A percentile compares a stretch with the other conserved stretches of the same genome.
Evolutionary conservation across 2,888 invertebrate species (phyloP).

Genomic region (Linnaemya tessellans): DNA sequence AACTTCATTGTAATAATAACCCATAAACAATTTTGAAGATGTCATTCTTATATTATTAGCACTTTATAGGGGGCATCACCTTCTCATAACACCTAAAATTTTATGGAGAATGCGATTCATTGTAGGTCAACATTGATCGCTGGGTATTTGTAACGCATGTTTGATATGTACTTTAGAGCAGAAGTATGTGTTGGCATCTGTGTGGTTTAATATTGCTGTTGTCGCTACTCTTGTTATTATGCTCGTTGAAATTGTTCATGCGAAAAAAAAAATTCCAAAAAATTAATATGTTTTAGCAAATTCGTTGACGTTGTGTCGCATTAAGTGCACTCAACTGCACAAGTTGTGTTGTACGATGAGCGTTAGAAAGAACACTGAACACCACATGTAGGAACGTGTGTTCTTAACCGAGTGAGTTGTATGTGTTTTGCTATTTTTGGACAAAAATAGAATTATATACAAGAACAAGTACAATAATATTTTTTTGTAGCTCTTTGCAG

Average conservation of each 20-base stretch:
- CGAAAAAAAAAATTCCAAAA: neutral
- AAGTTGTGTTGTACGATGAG: conserved; percentile 45
- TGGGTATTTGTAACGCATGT: conserved; percentile 32
- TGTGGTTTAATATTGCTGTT: conserved; percentile 37
- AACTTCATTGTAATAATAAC: no score
- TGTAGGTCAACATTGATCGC: no score
- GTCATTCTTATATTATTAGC: no score
- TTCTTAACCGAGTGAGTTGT: neutral
- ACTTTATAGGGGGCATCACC: no score
- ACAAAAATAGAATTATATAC: conserved; percentile 17
- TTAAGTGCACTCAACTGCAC: conserved; percentile 70
- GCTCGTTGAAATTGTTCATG: conserved; percentile 43
- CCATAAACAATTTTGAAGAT: no score
- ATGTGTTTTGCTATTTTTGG: conserved; percentile 48
- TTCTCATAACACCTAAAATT: no score
- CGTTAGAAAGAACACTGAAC: conserved; percentile 13
- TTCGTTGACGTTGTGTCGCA: conserved; percentile 67
- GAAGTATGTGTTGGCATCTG: conserved; percentile 13
- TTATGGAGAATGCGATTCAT: no score
- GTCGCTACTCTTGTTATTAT: conserved; percentile 57
- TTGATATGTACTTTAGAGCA: conserved; percentile 21
- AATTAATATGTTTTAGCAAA: conserved; percentile 46
- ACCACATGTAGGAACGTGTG: neutral
- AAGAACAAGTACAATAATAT: conserved; percentile 1
- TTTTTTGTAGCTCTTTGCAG: conserved; percentile 50